These are phyloP conservation scores for Carabus problematicus DNA, from an alignment of 2,888 invertebrate species.

Conservation along the genomic window DNA sequence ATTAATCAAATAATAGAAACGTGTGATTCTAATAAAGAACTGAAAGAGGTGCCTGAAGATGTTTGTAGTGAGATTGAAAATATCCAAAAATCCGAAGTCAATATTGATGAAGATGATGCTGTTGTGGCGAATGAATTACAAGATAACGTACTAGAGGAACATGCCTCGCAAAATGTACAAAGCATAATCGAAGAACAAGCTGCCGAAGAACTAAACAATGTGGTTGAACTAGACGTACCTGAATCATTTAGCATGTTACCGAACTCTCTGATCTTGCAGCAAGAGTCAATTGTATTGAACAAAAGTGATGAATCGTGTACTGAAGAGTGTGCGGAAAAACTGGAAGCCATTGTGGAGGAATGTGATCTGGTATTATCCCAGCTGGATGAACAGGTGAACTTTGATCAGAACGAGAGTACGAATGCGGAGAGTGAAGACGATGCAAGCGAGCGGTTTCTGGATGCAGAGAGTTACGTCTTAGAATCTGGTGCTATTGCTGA, in stretches of 20 bases:
- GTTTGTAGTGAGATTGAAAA: conserved; percentile 23
- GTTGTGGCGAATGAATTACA: neutral
- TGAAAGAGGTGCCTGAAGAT: conserved; percentile 21
- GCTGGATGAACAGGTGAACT: conserved; percentile 48
- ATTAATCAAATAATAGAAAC: neutral
- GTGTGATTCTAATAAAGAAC: conserved; percentile 31
- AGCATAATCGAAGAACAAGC: conserved; percentile 23
- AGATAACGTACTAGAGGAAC: conserved; percentile 18
- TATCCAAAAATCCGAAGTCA: conserved; percentile 19
- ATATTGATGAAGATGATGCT: conserved; percentile 12
- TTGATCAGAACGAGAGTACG: conserved; percentile 47
- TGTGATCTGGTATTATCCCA: conserved; percentile 57
- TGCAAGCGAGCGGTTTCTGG: conserved; percentile 72
- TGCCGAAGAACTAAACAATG: conserved; percentile 23
- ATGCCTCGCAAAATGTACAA: conserved; percentile 12
- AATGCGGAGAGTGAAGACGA: conserved; percentile 61
- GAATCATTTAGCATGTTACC: conserved; percentile 49
- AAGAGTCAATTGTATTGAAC: conserved; percentile 57
- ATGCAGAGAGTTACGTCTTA: conserved; percentile 80
- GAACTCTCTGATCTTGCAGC: conserved; percentile 57
- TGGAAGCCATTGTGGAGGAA: conserved; percentile 58
- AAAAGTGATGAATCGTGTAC: conserved; percentile 52
- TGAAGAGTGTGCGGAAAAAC: conserved; percentile 54
- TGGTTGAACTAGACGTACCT: conserved; percentile 37
- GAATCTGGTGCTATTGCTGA: conserved; percentile 67